These are phyloP conservation scores for Drosophila maculinotata DNA, from an alignment of 2,888 invertebrate species.

Conservation along the genomic window DNA sequence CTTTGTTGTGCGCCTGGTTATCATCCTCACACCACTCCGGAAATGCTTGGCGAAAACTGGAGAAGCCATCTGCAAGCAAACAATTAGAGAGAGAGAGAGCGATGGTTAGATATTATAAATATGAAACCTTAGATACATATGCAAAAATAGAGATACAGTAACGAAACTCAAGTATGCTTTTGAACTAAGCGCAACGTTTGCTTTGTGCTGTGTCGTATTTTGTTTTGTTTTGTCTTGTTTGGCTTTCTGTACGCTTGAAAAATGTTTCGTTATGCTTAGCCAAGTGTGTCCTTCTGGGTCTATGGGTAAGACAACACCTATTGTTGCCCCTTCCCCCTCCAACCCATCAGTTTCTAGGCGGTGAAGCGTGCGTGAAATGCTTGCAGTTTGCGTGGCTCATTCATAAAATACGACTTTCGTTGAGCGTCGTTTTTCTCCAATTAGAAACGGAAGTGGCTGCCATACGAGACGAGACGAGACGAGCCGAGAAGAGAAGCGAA, in stretches of 20 bases:
- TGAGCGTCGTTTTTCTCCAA: constrained; percentile 46
- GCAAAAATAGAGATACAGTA: constrained; percentile 9
- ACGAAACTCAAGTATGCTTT: constrained; percentile 28
- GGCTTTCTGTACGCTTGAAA: constrained; percentile 63
- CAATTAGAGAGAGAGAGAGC: not conserved
- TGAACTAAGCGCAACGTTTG: constrained; percentile 39
- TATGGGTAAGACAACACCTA: constrained; percentile 73
- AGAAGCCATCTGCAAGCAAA: constrained; percentile 91
- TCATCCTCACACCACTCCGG: constrained; percentile 96
- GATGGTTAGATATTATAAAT: constrained; percentile 24
- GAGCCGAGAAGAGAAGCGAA: not conserved
- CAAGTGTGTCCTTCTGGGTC: constrained; percentile 70
- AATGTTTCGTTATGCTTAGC: constrained; percentile 78
- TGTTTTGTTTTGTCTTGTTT: constrained; percentile 21
- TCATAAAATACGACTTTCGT: constrained; percentile 60
- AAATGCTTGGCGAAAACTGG: constrained; percentile 92
- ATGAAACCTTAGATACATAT: constrained; percentile 32
- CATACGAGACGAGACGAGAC: constrained; percentile 42
- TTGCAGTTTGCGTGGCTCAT: constrained; percentile 58
- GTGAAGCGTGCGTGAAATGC: constrained; percentile 77
- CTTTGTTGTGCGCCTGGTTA: constrained; percentile 88
- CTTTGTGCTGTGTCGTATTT: constrained; percentile 15
- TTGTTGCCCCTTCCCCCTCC: not conserved
- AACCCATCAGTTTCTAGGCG: constrained; percentile 9
- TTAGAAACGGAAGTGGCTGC: constrained; percentile 76